These are phyloP conservation scores for Oncorhynchus clarkii DNA, from an alignment of 2,113 vertebrate species.

Conservation along the genomic window DNA sequence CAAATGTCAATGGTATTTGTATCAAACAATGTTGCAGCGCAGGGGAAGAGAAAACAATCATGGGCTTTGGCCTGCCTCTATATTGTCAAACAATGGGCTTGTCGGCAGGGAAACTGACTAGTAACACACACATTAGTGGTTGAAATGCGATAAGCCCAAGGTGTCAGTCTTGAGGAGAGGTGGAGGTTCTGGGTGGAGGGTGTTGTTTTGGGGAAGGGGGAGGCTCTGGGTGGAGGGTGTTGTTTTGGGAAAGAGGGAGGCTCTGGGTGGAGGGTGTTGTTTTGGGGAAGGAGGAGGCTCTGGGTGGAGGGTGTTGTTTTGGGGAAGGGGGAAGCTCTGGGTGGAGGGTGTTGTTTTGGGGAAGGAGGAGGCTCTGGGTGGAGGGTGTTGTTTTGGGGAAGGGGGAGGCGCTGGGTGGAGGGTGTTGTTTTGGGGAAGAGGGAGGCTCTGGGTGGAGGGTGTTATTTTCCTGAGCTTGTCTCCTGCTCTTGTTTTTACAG, in stretches of 20 bases:
- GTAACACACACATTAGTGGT: slow-evolving; percentile 6
- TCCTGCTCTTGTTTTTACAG: slow-evolving; percentile 61
- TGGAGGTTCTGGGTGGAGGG: neutral
- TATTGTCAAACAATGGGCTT: slow-evolving; percentile 14
- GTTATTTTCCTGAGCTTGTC: slow-evolving; percentile 39
- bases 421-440: too few relatives aligned
- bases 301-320: too few relatives aligned
- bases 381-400: too few relatives aligned
- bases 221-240: too few relatives aligned
- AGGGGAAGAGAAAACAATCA: slow-evolving; percentile 13
- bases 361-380: too few relatives aligned
- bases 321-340: too few relatives aligned
- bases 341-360: too few relatives aligned
- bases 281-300: too few relatives aligned
- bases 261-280: too few relatives aligned
- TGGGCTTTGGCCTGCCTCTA: slow-evolving; percentile 1
- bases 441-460: neutral
- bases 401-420: too few relatives aligned
- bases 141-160: slow-evolving; percentile 18
- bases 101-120: slow-evolving; percentile 26
- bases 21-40: slow-evolving; percentile 38
- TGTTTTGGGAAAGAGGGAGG: too few relatives aligned
- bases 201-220: neutral
- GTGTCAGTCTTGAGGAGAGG: slow-evolving; percentile 16
- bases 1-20: slow-evolving; percentile 27